Base-by-base conservation (phyloP, 2,888 invertebrate genomes). In the Pyrrhosoma nymphula region DNA sequence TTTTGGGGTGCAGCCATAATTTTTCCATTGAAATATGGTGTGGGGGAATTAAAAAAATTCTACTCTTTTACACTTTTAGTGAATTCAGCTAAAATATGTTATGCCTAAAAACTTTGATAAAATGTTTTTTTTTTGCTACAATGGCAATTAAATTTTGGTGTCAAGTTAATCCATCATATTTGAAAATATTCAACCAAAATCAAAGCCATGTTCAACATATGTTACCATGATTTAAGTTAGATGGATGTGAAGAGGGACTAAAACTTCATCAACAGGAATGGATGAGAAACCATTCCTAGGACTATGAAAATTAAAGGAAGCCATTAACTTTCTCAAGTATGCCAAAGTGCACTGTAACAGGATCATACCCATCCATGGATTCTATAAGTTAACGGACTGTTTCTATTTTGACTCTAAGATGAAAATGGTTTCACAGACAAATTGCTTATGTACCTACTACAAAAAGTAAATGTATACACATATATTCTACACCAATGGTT, bases 401-500 rank as follows among this genome's bases (percentile, higher is more conserved):
- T 82, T 26, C 69, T 69, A n/a, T 23, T 26, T 69, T 69, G 69
- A 3, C 4, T 69, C n/a, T 69, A 26, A 69, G 26, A 23, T n/a
- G 12, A 26, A 69, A 26, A 69, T 69, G 6, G 26, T 69, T 69
- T 69, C 69, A 26, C 26, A 69, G 23, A 10, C 12, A 82, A 82
- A 82, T 1, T n/a, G 18, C 35, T 82, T 4, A n/a, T n/a, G n/a
- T n/a, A n/a, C n/a, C n/a, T n/a, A 82, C 14, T 18, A 82, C 82
- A 26, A 3, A 35, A 82, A 26, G 35, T 12, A 56, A 56, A 56
- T 90, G 0, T 35, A 30, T 56, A 90, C 1, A 4, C 1, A 4
- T 56, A 90, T 47, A 56, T 30, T 56, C 82, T 82, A 82, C 14
- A 35, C 82, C 82, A 82, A 82, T 82, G 82, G 82, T 35, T 82